phyloP scores from a whole-genome alignment of 2,113 vertebrate species.

The Myxocyprinus asiaticus region DNA sequence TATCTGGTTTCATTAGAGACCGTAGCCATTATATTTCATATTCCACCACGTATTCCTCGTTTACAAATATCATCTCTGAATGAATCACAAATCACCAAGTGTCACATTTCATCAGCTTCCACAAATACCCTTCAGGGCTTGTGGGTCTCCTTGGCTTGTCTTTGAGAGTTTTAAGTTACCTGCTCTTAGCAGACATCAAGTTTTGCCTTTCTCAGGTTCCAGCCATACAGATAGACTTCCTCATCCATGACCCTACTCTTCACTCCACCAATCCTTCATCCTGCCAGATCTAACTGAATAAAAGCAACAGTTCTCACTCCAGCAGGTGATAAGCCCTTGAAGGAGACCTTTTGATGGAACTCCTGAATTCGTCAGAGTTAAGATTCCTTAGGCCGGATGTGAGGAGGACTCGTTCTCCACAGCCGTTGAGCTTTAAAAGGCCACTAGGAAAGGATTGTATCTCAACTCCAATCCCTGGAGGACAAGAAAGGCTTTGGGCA shows the following conservation, averaged over 20 bases:
- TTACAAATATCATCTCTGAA: not conserved
- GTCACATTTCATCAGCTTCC: not conserved
- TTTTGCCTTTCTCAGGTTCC: not conserved
- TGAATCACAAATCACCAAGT: not conserved
- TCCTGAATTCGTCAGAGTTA: slow-evolving; percentile 31
- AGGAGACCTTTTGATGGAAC: slow-evolving; percentile 30
- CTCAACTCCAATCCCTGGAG: slow-evolving; percentile 10
- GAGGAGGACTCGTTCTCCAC: slow-evolving; percentile 38
- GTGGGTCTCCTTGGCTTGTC: not conserved
- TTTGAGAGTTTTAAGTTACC: not conserved
- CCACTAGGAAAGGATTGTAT: slow-evolving; percentile 19
- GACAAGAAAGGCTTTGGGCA: slow-evolving; percentile 1
- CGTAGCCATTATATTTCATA: too few relatives aligned
- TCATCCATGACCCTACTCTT: not conserved
- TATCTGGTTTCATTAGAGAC: too few relatives aligned
- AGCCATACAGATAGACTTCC: too few relatives aligned
- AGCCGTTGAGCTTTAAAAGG: slow-evolving; percentile 30
- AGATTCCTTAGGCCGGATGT: slow-evolving; percentile 44
- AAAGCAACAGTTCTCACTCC: slow-evolving; percentile 20
- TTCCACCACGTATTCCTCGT: too few relatives aligned
- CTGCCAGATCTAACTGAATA: slow-evolving; percentile 1
- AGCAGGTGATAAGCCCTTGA: slow-evolving; percentile 29
- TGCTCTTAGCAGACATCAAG: not conserved
- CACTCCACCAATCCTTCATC: not conserved
- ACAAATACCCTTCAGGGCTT: not conserved